Evolutionary conservation across 1,140 invertebrate species (phyloP).

Genomic region (Halictus rubicundus): DNA sequence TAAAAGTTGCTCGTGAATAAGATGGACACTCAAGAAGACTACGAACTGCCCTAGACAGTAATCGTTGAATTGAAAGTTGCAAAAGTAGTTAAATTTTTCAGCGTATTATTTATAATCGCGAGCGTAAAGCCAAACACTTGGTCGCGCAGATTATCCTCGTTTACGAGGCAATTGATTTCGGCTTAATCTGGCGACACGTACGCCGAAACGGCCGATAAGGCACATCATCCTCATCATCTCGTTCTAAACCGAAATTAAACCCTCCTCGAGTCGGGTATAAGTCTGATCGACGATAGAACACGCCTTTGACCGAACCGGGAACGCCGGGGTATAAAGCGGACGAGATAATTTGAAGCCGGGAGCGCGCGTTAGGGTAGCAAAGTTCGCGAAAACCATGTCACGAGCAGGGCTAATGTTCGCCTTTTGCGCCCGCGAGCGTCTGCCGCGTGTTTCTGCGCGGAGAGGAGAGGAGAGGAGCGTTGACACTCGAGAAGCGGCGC

Average conservation of each 20-base stretch:
- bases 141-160: background rate
- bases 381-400: constrained; percentile 61
- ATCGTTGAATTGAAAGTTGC: no score
- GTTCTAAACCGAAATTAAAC: background rate
- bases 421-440: constrained; percentile 21
- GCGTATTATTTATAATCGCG: no score
- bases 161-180: background rate
- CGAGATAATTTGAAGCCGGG: constrained; percentile 32
- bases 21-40: no score
- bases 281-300: constrained; percentile 33
- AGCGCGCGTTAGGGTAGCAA: constrained; percentile 23
- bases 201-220: background rate
- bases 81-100: no score
- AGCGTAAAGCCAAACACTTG: no score
- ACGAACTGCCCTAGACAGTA: no score
- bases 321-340: constrained; percentile 48
- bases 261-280: background rate
- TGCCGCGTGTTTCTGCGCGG: constrained; percentile 15
- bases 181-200: background rate
- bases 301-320: constrained; percentile 18
- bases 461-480: constrained; percentile 31
- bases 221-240: background rate
- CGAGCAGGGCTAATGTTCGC: constrained; percentile 42
- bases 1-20: no score
- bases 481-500: constrained; percentile 45